Evolutionary conservation across 2,888 invertebrate genomes (phyloP).

Genomic region (Thumatha senex): DNA sequence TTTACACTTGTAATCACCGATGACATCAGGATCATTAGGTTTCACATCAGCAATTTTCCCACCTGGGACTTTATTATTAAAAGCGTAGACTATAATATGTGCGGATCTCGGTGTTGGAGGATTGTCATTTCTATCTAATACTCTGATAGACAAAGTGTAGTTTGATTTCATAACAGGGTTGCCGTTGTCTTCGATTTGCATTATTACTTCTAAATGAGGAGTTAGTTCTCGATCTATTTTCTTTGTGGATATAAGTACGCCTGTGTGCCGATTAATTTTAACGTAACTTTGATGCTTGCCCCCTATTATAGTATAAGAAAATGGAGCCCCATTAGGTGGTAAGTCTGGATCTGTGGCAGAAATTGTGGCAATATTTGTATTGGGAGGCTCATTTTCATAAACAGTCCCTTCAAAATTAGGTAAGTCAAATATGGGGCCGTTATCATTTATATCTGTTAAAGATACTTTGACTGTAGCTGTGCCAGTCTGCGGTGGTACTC

Average conservation of each 20-base stretch:
- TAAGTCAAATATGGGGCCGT: conserved; percentile 92
- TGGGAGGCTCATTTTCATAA: conserved; percentile 93
- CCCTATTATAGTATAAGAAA: conserved; percentile 90
- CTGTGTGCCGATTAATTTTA: conserved; percentile 90
- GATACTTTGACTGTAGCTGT: conserved; percentile 92
- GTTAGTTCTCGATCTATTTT: conserved; percentile 92
- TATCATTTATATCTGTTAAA: conserved; percentile 95
- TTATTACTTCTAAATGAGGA: conserved; percentile 88
- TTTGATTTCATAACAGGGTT: conserved; percentile 92
- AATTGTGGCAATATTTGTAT: conserved; percentile 92
- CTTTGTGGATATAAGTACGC: conserved; percentile 90
- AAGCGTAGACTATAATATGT: conserved; percentile 90
- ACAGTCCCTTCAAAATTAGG: conserved; percentile 89
- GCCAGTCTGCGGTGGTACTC: conserved; percentile 95
- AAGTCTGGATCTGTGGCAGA: conserved; percentile 94
- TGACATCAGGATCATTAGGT: conserved; percentile 95
- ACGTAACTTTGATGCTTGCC: conserved; percentile 91
- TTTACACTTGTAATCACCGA: conserved; percentile 94
- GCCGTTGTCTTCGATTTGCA: conserved; percentile 95
- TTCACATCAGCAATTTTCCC: conserved; percentile 96
- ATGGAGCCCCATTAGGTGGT: conserved; percentile 95
- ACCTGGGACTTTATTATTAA: conserved; percentile 88
- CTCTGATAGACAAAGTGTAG: conserved; percentile 88
- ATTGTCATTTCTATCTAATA: conserved; percentile 95
- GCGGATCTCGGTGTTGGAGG: conserved; percentile 93